These are phyloP conservation scores for Aramus guarauna DNA, from an alignment of 2,113 vertebrate species.

Conservation along the genomic window DNA sequence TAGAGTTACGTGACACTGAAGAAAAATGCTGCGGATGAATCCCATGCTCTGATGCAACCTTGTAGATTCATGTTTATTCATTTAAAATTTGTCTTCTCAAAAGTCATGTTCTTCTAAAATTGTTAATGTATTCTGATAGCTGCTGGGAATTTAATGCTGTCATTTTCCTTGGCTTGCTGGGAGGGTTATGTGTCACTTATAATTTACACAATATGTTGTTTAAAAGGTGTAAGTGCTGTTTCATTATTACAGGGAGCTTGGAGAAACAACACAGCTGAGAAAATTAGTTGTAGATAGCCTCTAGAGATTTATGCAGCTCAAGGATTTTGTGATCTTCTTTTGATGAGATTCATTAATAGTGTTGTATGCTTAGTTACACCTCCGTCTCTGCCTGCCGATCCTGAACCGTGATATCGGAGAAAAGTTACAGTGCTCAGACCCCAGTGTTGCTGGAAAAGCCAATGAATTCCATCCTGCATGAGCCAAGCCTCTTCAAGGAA, in stretches of 20 bases:
- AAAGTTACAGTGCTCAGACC: not conserved
- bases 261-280: not conserved
- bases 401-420: not conserved
- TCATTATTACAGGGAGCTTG: slow-evolving; percentile 14
- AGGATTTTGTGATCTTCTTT: slow-evolving; percentile 24
- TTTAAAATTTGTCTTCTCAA: slow-evolving; percentile 8
- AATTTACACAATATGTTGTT: slow-evolving; percentile 11
- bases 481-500: not conserved
- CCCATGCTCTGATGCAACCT: not conserved
- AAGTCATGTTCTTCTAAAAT: not conserved
- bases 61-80: slow-evolving; percentile 4
- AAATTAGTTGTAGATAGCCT: slow-evolving; percentile 9
- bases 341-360: slow-evolving; percentile 1
- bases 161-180: slow-evolving; percentile 1
- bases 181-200: slow-evolving; percentile 9
- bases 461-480: not conserved
- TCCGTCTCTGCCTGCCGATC: not conserved
- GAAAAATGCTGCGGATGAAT: not conserved
- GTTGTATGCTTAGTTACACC: not conserved
- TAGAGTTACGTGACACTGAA: not conserved
- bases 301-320: not conserved
- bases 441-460: not conserved
- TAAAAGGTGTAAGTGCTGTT: slow-evolving; percentile 36
- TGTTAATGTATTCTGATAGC: slow-evolving; percentile 11
- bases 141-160: slow-evolving; percentile 15